phyloP scores from a whole-genome alignment of 2,113 vertebrate species.

The cat (Felis catus) region F.catus_Fca126_mat1.0 CM031420.1:130217501-130218000 shows the following conservation, averaged over 20 bases:
- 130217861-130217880: not conserved
- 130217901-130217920: not conserved
- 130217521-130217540: not conserved
- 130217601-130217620: not conserved
- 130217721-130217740: not conserved
- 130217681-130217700: not conserved
- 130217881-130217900: not conserved
- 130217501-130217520: not conserved
- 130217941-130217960: not conserved
- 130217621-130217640: not conserved
- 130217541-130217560: not conserved
- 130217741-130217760: not conserved
- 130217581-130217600: not conserved
- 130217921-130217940: too few species aligned
- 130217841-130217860: not conserved
- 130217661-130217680: not conserved
- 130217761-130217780: not conserved
- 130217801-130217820: not conserved
- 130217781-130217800: accelerated
- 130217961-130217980: not conserved
- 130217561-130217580: not conserved
- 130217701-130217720: not conserved
- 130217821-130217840: not conserved
- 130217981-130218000: not conserved
- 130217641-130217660: not conserved